Evolutionary conservation across 2,113 vertebrate genomes (phyloP), one percentile per base, ranked within the genome.

Genomic region (Brachirus orientalis): DNA sequence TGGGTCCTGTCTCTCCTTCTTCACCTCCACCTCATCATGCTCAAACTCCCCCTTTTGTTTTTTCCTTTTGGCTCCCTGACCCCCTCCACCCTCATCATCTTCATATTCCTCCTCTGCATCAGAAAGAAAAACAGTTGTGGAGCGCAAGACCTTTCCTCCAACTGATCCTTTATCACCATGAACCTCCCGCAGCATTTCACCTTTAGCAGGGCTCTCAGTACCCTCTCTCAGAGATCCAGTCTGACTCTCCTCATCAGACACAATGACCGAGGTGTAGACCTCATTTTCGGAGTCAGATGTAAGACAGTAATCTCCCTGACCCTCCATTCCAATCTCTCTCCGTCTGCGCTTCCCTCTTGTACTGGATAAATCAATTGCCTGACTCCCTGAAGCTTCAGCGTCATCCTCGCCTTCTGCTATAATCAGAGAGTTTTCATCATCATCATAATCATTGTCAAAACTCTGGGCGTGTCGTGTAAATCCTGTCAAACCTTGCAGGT

Each of bases 41-140:
- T 91, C 91, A 75, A 87, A 85, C 19, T 87, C 89, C 33, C 70
- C 64, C 53, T 85, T 92, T 10, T 75, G 79, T 57, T 89, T 93
- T 84, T 88, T 92, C 43, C 75, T 86, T 44, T 76, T 89, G 10
- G 80, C 68, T 37, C 67, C 77, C 19, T 86, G 86, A 56, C 64
- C 66, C 9, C 50, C 77, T 47, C 68, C 83, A 0, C 68, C 70
- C 12, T 92, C 92, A 18, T 94, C 92, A 6, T 92, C 91, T 18
- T 93, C 92, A 8, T 93, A 88, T 40, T 94, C 92, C 3, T 94
- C 93, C 45, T 94, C 93, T 16, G 91, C 93, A 55, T 94, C 92
- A 0, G 93, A 94, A 16, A 93, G 89, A 37, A 94, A 94, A 43
- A 93, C 92, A 3, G 92, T 94, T 16, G 92, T 91, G 50, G 93